phyloP scores from a whole-genome alignment of 2,888 invertebrate species.

The Cremastobaeus sp. region DNA sequence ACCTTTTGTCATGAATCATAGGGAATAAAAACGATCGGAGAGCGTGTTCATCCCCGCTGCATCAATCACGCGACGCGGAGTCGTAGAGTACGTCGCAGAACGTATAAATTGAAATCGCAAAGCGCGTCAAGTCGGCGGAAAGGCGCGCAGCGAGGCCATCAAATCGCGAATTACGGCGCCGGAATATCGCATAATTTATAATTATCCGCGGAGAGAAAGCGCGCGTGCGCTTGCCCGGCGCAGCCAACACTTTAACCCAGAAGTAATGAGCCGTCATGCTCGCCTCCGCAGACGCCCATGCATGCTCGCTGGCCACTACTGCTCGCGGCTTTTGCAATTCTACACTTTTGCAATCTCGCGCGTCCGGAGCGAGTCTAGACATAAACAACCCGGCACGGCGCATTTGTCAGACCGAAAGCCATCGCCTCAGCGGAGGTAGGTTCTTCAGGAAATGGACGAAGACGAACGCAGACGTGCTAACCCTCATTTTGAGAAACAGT shows the following conservation, averaged over 20 bases:
- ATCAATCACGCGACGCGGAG: constrained; percentile 30
- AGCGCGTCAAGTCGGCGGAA: constrained; percentile 28
- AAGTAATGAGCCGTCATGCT: constrained; percentile 58
- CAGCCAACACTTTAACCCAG: constrained; percentile 49
- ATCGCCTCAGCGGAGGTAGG: constrained; percentile 5
- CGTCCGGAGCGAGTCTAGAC: constrained; percentile 19
- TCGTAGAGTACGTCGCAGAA: not conserved
- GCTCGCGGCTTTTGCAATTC: constrained; percentile 48
- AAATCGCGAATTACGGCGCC: constrained; percentile 18
- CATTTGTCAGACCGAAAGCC: constrained; percentile 44
- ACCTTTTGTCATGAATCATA: constrained; percentile 34
- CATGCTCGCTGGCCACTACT: constrained; percentile 34
- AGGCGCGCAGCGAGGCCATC: constrained; percentile 15
- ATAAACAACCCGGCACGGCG: constrained; percentile 39
- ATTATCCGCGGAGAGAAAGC: constrained; percentile 30
- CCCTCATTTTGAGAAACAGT: constrained; percentile 8
- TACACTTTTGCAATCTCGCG: constrained; percentile 40
- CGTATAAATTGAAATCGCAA: constrained; percentile 47
- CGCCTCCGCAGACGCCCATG: constrained; percentile 52
- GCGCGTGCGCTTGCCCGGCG: constrained; percentile 7
- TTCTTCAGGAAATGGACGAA: constrained; percentile 8
- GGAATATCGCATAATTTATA: constrained; percentile 43
- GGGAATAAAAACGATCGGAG: constrained; percentile 10
- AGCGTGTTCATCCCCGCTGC: constrained; percentile 12
- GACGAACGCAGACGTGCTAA: constrained; percentile 1